These are phyloP conservation scores for Sialia sialis DNA, from an alignment of 2,113 vertebrate genomes.

Conservation along the genomic window DNA sequence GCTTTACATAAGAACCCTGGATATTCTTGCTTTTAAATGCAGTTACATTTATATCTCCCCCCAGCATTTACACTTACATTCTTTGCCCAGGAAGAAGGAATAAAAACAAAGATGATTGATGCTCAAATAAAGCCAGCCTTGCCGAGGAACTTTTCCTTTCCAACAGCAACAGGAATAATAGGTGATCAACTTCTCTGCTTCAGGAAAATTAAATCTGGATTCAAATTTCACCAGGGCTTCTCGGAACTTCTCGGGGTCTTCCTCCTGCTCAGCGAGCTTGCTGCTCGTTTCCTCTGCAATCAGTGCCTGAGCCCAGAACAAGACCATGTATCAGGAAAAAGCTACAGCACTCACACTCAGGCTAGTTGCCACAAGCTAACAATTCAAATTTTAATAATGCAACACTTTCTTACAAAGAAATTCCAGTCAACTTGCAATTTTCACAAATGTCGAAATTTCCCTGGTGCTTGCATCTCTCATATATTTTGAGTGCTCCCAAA, in stretches of 20 bases:
- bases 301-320: constrained; percentile 77
- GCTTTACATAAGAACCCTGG: neutral
- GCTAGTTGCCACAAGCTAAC: neutral
- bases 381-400: neutral
- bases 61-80: constrained; percentile 77
- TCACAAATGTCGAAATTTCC: neutral
- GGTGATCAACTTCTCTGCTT: constrained; percentile 90
- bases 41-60: neutral
- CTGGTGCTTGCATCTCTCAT: neutral
- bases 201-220: constrained; percentile 87
- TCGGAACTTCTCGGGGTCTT: constrained; percentile 89
- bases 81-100: constrained; percentile 95
- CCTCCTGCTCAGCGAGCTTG: constrained; percentile 86
- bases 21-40: neutral
- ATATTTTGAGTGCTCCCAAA: neutral
- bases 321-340: neutral
- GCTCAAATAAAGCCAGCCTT: constrained; percentile 96
- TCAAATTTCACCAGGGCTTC: constrained; percentile 90
- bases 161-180: constrained; percentile 96
- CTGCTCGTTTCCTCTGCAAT: constrained; percentile 91
- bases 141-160: constrained; percentile 95
- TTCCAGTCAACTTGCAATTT: neutral
- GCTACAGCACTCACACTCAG: neutral
- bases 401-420: neutral
- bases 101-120: constrained; percentile 97